Evolutionary conservation across 2,888 invertebrate genomes (phyloP), one percentile per base, ranked within the genome.

Genomic region (Drosophila birchii): DNA sequence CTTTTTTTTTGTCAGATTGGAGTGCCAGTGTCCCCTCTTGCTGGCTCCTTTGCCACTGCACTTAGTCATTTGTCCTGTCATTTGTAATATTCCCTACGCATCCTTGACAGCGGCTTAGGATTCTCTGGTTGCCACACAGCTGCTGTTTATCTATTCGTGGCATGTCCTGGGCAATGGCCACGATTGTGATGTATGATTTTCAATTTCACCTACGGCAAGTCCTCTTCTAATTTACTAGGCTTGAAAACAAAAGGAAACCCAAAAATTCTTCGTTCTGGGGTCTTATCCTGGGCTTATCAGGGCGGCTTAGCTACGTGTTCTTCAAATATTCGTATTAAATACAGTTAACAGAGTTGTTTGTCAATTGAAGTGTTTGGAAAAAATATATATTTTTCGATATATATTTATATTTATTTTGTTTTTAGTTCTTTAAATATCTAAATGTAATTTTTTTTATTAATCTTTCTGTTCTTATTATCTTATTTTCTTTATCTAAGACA

Each of bases 181-280:
- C 72, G 84, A 71, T 81, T 63, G 69, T 84, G 85, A 78, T 81
- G 78, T 82, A 82, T 81, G 85, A 76, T 85, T 81, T 82, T 85
- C 78, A 80, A 84, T 85, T 82, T 76, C 71, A 68, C 68, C 68
- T 56, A 41, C 32, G 67, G 68, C 60, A 49, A 58, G 58, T 55
- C 44, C 51, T 20, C 57, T 57, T 44, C 49, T 58, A 58, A 49
- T 64, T 51, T 51, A 26, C 43, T 53, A 62, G 45, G 18, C 32
- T 54, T 7, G 3, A 44, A 41, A 54, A 41, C 41, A 54, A 34
- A 20, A 32, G n/a, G 38, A 16, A 34, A 8, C 23, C 23, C 9
- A 8, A 16, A 11, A 12, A 47, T 16, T n/a, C 20, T 32, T 36
- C 41, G 51, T 47, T 20, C 12, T 9, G 26, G 18, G 26, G 23